Percentiles rank a stretch among this genome's conserved stretches.
phyloP scores from a whole-genome alignment of 2,888 invertebrate species.

The Rambutsinella grinnellia region DNA sequence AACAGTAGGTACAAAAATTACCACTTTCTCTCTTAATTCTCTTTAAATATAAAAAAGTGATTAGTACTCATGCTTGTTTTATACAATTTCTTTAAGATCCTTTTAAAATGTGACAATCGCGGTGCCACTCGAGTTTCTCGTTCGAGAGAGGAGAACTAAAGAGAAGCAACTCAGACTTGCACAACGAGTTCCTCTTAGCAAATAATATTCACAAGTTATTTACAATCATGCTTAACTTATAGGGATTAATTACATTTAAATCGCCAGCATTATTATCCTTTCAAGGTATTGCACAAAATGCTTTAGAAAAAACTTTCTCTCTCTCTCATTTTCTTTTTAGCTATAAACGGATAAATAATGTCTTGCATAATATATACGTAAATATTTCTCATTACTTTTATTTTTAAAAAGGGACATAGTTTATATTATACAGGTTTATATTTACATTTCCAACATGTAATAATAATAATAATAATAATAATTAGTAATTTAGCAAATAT shows the following conservation, averaged over 20 bases:
- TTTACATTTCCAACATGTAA: not conserved
- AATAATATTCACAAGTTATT: not conserved
- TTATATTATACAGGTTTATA: not conserved
- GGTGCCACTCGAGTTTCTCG: too few relatives aligned
- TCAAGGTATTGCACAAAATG: constrained; percentile 40
- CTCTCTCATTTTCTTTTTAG: too few relatives aligned
- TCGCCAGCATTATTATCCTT: constrained; percentile 27
- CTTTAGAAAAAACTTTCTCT: constrained; percentile 13
- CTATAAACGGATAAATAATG: constrained; percentile 52
- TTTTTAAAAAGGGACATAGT: constrained; percentile 33
- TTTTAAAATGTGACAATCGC: not conserved
- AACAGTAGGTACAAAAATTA: constrained; percentile 48
- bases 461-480: not conserved
- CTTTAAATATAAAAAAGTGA: too few relatives aligned
- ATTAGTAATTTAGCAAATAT: not conserved
- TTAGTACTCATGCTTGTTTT: constrained; percentile 48
- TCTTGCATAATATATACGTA: constrained; percentile 35
- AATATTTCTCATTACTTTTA: constrained; percentile 38
- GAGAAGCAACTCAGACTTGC: constrained; percentile 27
- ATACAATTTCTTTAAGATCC: constrained; percentile 23
- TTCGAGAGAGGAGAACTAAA: too few relatives aligned
- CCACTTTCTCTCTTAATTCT: too few relatives aligned
- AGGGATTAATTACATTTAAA: constrained; percentile 14
- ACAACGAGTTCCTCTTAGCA: not conserved
- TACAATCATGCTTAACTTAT: not conserved